phyloP scores from a whole-genome alignment of 2,797 vertebrate species.

The Anguilla anguilla region DNA sequence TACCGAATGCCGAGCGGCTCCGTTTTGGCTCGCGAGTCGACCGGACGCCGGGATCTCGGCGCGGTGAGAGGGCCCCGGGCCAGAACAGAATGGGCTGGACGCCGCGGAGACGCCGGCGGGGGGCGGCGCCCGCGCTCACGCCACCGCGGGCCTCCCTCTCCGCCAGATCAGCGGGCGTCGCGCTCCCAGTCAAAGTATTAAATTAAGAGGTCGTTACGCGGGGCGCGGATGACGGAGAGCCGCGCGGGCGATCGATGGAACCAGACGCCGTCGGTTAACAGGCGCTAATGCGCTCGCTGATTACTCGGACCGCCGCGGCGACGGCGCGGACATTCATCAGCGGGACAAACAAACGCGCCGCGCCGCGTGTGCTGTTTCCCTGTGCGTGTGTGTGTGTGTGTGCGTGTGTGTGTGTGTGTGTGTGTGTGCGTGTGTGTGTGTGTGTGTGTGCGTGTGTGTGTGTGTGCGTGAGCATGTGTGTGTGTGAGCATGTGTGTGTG shows the following conservation, averaged over 20 bases:
- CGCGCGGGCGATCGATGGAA: constrained; percentile 67
- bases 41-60: too few relatives aligned
- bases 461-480: too few relatives aligned
- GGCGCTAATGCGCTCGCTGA: constrained; percentile 73
- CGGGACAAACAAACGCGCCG: constrained; percentile 60
- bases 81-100: neutral
- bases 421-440: constrained; percentile 32
- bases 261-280: constrained; percentile 70
- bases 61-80: too few relatives aligned
- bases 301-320: constrained; percentile 71
- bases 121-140: constrained; percentile 24
- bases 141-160: constrained; percentile 57
- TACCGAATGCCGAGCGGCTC: neutral
- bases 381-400: neutral
- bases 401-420: constrained; percentile 10
- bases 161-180: constrained; percentile 69
- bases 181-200: constrained; percentile 63
- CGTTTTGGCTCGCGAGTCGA: neutral
- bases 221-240: constrained; percentile 59
- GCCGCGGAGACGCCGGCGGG: neutral
- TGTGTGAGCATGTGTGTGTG: too few relatives aligned
- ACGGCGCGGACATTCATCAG: constrained; percentile 64
- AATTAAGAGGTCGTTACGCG: constrained; percentile 75
- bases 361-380: constrained; percentile 50
- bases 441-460: too few relatives aligned